Percentiles rank a stretch among this genome's conserved stretches.
These are phyloP conservation scores for Lordiphosa andalusiaca DNA, from an alignment of 2,888 invertebrate species.

Conservation along the genomic window DNA sequence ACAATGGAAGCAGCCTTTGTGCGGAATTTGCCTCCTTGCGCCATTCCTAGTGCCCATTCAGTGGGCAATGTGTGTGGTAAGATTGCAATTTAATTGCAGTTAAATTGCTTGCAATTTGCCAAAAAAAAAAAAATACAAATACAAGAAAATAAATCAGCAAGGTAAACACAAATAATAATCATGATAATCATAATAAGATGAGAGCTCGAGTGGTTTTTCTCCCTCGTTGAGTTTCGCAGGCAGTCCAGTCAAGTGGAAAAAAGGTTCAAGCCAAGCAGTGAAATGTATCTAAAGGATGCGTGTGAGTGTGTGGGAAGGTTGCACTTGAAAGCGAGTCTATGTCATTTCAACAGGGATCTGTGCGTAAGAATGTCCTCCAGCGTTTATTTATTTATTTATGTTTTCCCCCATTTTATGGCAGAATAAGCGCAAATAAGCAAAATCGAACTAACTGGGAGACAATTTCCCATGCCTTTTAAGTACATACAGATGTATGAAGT, in stretches of 20 bases:
- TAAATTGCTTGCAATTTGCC: conserved; percentile 73
- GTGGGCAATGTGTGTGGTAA: conserved; percentile 53
- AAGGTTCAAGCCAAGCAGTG: conserved; percentile 36
- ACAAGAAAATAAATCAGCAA: conserved; percentile 49
- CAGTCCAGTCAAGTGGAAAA: conserved; percentile 69
- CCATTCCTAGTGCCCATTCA: conserved; percentile 16
- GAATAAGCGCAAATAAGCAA: conserved; percentile 61
- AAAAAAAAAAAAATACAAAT: conserved; percentile 24
- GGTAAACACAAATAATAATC: conserved; percentile 35
- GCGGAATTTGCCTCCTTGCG: conserved; percentile 43
- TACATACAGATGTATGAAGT: background rate
- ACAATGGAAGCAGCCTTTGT: conserved; percentile 47
- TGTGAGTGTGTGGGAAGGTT: conserved; percentile 41
- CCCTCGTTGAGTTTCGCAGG: conserved; percentile 55
- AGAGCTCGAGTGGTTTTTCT: conserved; percentile 36
- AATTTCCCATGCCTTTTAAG: conserved; percentile 24
- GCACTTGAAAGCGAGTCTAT: conserved; percentile 47
- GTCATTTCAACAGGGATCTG: conserved; percentile 45
- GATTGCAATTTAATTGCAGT: conserved; percentile 76
- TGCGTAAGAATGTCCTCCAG: conserved; percentile 55
- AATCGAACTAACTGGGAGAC: conserved; percentile 41
- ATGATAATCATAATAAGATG: conserved; percentile 4
- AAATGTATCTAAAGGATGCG: conserved; percentile 53
- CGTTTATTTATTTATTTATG: conserved; percentile 30
- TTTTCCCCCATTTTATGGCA: conserved; percentile 32